Percentiles rank a stretch among this genome's conserved stretches.
phyloP scores from a whole-genome alignment of 2,888 invertebrate genomes.

The Drosophila nigritarsus region DNA sequence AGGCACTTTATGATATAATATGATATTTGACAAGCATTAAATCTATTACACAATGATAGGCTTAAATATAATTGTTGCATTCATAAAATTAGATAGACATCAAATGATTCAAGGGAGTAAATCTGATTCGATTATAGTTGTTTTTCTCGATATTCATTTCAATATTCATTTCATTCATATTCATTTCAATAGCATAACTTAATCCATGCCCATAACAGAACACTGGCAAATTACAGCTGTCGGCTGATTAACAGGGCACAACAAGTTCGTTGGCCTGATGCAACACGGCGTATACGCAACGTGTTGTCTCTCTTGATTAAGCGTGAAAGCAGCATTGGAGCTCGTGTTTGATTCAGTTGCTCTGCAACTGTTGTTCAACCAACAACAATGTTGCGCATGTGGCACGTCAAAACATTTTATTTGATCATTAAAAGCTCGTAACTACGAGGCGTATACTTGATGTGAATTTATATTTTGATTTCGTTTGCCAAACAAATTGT shows the following conservation, averaged over 20 bases:
- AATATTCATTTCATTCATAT: too few relatives aligned
- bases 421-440: constrained; percentile 17
- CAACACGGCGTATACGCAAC: constrained; percentile 56
- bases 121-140: not conserved
- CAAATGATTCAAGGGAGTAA: not conserved
- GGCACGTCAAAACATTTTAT: not conserved
- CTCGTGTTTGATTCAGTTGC: constrained; percentile 39
- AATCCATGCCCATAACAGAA: not conserved
- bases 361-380: constrained; percentile 33
- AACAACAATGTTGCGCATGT: constrained; percentile 1
- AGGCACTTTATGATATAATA: not conserved
- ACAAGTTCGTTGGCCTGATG: constrained; percentile 32
- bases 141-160: not conserved
- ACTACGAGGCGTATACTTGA: constrained; percentile 33
- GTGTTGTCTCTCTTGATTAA: constrained; percentile 14
- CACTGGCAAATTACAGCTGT: constrained; percentile 8
- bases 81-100: not conserved
- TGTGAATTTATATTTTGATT: constrained; percentile 14
- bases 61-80: not conserved
- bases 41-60: not conserved
- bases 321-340: not conserved
- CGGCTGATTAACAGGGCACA: constrained; percentile 20
- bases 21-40: not conserved
- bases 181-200: not conserved
- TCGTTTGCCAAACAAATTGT: constrained; percentile 26